Evolutionary conservation across 1,140 invertebrate species (phyloP).

Genomic region (Hormaphis cornu): DNA sequence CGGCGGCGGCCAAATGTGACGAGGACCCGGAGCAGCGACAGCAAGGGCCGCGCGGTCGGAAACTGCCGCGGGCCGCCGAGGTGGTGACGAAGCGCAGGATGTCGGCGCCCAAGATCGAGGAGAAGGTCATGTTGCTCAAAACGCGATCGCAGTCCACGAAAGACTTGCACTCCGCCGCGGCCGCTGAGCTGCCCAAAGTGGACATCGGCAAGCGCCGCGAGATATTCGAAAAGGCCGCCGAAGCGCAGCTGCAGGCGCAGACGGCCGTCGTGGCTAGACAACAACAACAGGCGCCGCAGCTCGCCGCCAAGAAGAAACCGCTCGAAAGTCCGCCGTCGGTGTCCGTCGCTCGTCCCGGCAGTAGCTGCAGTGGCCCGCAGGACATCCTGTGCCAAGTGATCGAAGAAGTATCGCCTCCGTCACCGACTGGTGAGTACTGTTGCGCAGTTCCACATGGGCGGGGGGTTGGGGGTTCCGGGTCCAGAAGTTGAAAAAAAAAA

Average conservation of each 20-base stretch:
- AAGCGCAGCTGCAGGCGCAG: neutral
- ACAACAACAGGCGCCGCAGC: conserved; percentile 18
- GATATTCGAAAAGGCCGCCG: conserved; percentile 56
- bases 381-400: conserved; percentile 53
- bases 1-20: conserved; percentile 32
- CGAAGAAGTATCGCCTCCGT: conserved; percentile 45
- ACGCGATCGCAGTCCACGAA: conserved; percentile 12
- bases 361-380: conserved; percentile 35
- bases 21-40: neutral
- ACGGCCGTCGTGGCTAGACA: neutral
- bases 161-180: neutral
- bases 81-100: conserved; percentile 34
- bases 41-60: neutral
- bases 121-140: conserved; percentile 45
- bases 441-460: too few relatives aligned
- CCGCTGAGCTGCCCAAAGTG: conserved; percentile 56
- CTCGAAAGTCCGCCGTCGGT: conserved; percentile 8
- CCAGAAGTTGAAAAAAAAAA: too few relatives aligned
- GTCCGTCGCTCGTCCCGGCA: neutral
- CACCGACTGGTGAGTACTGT: conserved; percentile 51
- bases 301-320: conserved; percentile 26
- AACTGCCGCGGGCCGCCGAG: conserved; percentile 35
- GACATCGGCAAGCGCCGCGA: conserved; percentile 71
- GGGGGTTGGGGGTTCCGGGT: too few relatives aligned
- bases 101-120: conserved; percentile 40